Base-by-base conservation (phyloP, 1,140 invertebrate species). In the Aphelinus certus region DNA sequence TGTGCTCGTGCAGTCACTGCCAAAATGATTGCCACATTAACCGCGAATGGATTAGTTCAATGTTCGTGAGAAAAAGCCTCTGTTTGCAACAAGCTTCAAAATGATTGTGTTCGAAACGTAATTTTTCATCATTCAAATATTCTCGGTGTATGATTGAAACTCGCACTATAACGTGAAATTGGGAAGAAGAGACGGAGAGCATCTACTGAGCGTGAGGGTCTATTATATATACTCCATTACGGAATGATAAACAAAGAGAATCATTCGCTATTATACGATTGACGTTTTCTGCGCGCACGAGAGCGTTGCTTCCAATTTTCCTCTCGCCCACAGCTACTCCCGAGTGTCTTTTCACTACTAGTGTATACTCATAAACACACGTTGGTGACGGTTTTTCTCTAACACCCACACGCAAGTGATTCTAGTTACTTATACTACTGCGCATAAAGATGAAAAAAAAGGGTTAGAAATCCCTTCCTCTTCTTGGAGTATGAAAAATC, bases 361-460 rank as follows among this genome's bases (percentile, higher is more conserved):
- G 82, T 73, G 77, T 84, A 85, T 63, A 57, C 42, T 4, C 46
- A 7, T 57, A 57, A 62, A 78, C 48, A 73, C 55, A 70, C 67
- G 58, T 74, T 67, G 71, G 71, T 73, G 71, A 73, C 10, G 71
- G 71, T 74, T 58, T 67, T 62, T 74, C 43, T 42, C 43, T 65
- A 47, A 77, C 45, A 75, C 7, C 61, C 68, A 55, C 45, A 82
- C 71, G 79, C 80, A 84, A 85, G 79, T 83, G 83, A 85, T 84
- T 84, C 82, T 85, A 84, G 82, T 84, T 85, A 79, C 84, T 83
- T 85, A 82, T 81, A 79, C 77, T 67, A 60, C 47, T 56, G 56
- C 66, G 43, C 68, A 66, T 63, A 51, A 63, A 51, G 4, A 49
- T 49, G 58, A 45, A 48, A 7, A 46, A 51, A 62, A 66, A 48